Conservation (phyloP, 2,797 vertebrate species). For the Anguilla megastoma region DNA sequence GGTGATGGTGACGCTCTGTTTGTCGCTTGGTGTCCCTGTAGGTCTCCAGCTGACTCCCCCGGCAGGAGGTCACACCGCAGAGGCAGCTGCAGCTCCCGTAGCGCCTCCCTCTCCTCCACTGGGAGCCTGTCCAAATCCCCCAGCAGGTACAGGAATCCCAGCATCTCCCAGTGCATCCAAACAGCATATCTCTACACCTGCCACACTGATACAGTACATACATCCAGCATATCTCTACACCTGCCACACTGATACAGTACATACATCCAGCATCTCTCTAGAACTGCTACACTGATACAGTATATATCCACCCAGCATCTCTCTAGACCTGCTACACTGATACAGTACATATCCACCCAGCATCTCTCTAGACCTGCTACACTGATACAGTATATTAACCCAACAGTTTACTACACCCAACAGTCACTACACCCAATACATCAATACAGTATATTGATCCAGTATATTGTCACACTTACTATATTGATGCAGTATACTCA, state of each 20-base stretch:
- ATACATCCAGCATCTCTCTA: neutral
- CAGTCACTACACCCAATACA: neutral
- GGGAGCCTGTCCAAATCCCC: conserved; percentile 86
- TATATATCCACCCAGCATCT: neutral
- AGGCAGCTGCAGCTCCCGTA: conserved; percentile 90
- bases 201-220: conserved; percentile 22
- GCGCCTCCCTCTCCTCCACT: conserved; percentile 84
- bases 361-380: too few relatives aligned
- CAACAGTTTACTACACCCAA: too few relatives aligned
- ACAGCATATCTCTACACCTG: neutral
- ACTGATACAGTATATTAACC: neutral
- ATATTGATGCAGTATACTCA: too few relatives aligned
- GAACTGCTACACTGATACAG: neutral
- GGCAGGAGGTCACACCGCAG: conserved; percentile 80
- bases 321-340: neutral
- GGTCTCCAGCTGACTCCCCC: conserved; percentile 84
- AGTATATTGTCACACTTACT: neutral
- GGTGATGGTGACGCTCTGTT: conserved; percentile 27
- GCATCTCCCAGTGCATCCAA: neutral
- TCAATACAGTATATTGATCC: neutral
- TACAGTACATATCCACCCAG: neutral
- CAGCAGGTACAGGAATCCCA: conserved; percentile 75
- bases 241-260: neutral
- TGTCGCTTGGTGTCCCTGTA: conserved; percentile 56
- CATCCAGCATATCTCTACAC: neutral